These are phyloP conservation scores for Petrocephalus microphthalmus DNA, from an alignment of 2,113 vertebrate genomes.

Conservation along the genomic window DNA sequence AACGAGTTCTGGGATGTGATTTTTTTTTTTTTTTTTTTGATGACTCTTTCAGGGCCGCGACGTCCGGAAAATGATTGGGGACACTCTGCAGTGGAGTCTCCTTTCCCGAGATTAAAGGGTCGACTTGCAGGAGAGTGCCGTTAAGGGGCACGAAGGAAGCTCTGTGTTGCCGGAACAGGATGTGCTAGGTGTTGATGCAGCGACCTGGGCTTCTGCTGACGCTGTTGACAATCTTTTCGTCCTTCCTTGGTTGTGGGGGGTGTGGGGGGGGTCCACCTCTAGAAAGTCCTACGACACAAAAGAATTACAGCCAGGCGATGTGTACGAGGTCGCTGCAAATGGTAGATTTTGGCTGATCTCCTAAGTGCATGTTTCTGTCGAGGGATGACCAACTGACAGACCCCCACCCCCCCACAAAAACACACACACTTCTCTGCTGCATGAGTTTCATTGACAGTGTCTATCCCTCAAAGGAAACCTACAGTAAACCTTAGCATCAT, in stretches of 20 bases:
- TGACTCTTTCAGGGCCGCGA: slow-evolving; percentile 49
- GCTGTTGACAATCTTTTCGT: not conserved
- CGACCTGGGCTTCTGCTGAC: not conserved
- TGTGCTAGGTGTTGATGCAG: not conserved
- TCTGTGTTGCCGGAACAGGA: not conserved
- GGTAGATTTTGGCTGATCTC: not conserved
- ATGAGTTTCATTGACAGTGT: not conserved
- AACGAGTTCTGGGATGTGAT: slow-evolving; percentile 29
- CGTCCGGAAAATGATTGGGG: slow-evolving; percentile 45
- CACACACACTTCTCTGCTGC: not conserved
- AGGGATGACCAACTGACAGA: not conserved
- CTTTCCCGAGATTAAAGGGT: slow-evolving; percentile 44
- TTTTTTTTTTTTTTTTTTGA: slow-evolving; percentile 45
- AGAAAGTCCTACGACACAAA: not conserved
- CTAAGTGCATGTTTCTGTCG: not conserved
- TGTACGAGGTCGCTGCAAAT: not conserved
- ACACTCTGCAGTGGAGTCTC: slow-evolving; percentile 43
- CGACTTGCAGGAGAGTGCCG: not conserved
- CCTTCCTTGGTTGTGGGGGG: not conserved
- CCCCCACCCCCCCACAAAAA: not conserved
- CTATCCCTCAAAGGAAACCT: too few species aligned
- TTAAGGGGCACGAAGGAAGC: not conserved
- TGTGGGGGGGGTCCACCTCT: not conserved
- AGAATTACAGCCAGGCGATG: not conserved
- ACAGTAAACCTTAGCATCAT: not conserved